Evolutionary conservation across 2,797 vertebrate genomes (phyloP), one percentile per base, ranked within the genome.

Genomic region (Todus mexicanus): DNA sequence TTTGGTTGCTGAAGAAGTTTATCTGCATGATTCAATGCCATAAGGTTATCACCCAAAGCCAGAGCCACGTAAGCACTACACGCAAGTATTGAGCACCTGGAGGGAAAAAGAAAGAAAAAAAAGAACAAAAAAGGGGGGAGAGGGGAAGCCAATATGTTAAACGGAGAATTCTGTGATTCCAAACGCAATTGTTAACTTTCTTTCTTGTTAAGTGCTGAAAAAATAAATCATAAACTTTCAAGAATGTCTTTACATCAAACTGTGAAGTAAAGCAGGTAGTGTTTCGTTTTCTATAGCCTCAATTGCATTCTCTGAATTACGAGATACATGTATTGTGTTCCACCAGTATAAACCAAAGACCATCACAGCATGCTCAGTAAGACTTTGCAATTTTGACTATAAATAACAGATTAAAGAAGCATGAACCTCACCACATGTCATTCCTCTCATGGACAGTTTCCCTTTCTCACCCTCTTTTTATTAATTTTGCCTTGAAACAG

Each of bases 1-100:
- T 99, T 99, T 57, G 98, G 98, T 95, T 99, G 99, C 97, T 99
- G 98, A 81, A 99, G 98, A 84, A 99, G 98, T 92, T 99, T 99
- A 92, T 99, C 99, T 54, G 99, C 98, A 1, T 99, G 99, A 95
- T 98, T 99, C 87, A 99, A 94, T 89, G 99, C 99, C 98, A 99
- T 99, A 38, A 99, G 98, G 97, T 99, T 99, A 94, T 99, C 99
- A 19, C 99, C 99, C 95, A 99, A 95, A 56, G 98, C 99, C 92
- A 99, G 97, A 9, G 99, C 99, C 90, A 99, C 99, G 0, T 99
- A 99, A 9, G 99, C 98, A 68, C 99, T 99, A 73, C 99, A 99
- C 6, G 99, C 99, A 79, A 99, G 98, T 75, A 99, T 99, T 63
- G 99, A 99, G 94, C 99, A 99, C 97, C 99, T 99, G 78, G 31